Evolutionary conservation across 2,888 invertebrate species (phyloP), one percentile per base, ranked within the genome.

Genomic region (Platycnemis pennipes): DNA sequence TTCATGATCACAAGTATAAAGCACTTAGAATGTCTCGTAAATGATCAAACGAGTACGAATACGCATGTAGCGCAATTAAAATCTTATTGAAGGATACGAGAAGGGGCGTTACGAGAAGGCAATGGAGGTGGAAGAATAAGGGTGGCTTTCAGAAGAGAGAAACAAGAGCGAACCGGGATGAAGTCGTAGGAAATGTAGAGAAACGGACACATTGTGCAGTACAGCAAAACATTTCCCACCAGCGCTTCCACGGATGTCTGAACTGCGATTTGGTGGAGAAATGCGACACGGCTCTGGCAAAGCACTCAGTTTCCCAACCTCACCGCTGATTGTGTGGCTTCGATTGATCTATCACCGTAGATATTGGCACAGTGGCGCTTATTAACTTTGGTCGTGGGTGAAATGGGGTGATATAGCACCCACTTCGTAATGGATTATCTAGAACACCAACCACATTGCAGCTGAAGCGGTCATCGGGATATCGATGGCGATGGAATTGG

Each of bases 31-130:
- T 77, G 13, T 37, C 77, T 8, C 37, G 77, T 8, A 37, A 77
- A 77, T 37, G 31, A 3, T 11, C 31, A 37, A 77, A 37, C 77
- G 77, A 13, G 77, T 13, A 37, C 77, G 77, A 77, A 77, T 37
- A 37, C 77, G 77, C 37, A 37, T 77, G 77, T 31, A 77, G 37
- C 31, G 77, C 77, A 77, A 77, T 77, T 31, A 77, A 77, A 77
- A 77, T 77, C 77, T 37, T 31, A 77, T 77, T 77, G 77, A n/a
- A 77, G 31, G 77, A 77, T 77, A 77, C 37, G 77, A 37, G 77
- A 77, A 77, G 37, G 37, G 16, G 5, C 37, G 77, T n/a, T 37
- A 77, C 13, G 13, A 37, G 77, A 77, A 77, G 77, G 49, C 49
- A 19, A 13, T 37, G 77, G 31, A 31, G 31, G 16, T 63, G 37